Conservation (phyloP, 2,113 vertebrate genomes). For the Leiothrix lutea region DNA sequence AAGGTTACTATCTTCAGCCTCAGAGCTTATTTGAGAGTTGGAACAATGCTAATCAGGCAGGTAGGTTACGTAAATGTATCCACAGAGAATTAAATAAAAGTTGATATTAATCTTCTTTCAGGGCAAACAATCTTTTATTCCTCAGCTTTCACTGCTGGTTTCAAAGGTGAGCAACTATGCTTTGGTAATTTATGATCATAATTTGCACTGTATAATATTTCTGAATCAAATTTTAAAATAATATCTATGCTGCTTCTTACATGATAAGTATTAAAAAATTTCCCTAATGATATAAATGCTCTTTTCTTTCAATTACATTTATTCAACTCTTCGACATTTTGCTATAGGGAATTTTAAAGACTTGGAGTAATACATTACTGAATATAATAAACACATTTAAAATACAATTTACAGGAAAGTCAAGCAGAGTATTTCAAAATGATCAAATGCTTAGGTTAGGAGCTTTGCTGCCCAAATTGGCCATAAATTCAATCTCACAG, state of each 20-base stretch:
- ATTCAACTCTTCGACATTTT: not conserved
- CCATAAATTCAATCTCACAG: not conserved
- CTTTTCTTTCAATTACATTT: not conserved
- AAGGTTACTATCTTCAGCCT: not conserved
- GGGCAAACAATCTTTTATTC: not conserved
- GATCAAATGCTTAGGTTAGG: not conserved
- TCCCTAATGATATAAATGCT: not conserved
- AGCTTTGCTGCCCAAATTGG: not conserved
- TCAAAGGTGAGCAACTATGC: not conserved
- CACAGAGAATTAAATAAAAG: not conserved
- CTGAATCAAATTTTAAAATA: not conserved
- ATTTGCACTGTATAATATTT: not conserved
- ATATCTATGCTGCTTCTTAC: not conserved
- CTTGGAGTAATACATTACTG: not conserved
- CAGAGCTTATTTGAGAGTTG: not conserved
- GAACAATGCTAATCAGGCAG: not conserved
- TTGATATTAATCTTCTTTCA: not conserved
- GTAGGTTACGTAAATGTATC: not conserved
- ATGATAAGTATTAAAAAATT: not conserved
- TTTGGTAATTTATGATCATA: not conserved
- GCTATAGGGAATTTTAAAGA: not conserved
- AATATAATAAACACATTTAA: not conserved
- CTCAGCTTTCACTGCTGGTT: not conserved
- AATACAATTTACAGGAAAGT: not conserved
- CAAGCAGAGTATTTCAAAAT: not conserved